phyloP scores from a whole-genome alignment of 2,797 vertebrate genomes.

The Anguilla megastoma region DNA sequence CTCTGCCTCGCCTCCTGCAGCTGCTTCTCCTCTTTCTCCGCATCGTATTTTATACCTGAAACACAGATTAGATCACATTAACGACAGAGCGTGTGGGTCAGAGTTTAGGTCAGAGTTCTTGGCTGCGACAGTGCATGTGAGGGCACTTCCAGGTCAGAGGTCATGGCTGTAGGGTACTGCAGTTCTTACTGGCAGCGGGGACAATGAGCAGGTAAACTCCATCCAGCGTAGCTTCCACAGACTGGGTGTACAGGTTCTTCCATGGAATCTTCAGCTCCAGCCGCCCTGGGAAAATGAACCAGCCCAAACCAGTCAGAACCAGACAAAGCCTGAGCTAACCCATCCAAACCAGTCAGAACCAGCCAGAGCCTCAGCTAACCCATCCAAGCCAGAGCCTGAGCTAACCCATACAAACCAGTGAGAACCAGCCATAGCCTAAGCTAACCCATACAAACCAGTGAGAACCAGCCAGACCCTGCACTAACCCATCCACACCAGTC shows the following conservation, averaged over 20 bases:
- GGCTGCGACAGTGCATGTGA: background rate
- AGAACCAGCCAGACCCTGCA: too few relatives aligned
- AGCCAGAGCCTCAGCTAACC: background rate
- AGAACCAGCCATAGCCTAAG: too few relatives aligned
- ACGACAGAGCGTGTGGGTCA: slow-evolving; percentile 24
- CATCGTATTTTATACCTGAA: slow-evolving; percentile 93
- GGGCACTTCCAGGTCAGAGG: background rate
- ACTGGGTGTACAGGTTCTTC: slow-evolving; percentile 95
- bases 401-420: background rate
- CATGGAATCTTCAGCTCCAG: slow-evolving; percentile 93
- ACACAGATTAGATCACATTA: background rate
- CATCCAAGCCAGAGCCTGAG: background rate
- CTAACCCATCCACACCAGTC: too few relatives aligned
- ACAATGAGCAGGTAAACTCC: slow-evolving; percentile 94
- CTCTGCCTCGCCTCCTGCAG: slow-evolving; percentile 87
- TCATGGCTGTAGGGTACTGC: background rate
- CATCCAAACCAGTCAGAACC: background rate
- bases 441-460: too few relatives aligned
- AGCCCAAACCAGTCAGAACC: background rate
- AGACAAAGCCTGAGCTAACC: background rate
- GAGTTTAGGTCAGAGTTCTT: background rate
- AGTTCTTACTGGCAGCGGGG: slow-evolving; percentile 91
- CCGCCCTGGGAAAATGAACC: slow-evolving; percentile 70
- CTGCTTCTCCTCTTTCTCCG: slow-evolving; percentile 91
- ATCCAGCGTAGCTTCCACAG: slow-evolving; percentile 93